A percentile compares a stretch with the other conserved stretches of the same genome.
These are phyloP conservation scores for Pristionchus japonicus DNA, from an alignment of 2,888 invertebrate genomes.

Conservation along the genomic window DNA sequence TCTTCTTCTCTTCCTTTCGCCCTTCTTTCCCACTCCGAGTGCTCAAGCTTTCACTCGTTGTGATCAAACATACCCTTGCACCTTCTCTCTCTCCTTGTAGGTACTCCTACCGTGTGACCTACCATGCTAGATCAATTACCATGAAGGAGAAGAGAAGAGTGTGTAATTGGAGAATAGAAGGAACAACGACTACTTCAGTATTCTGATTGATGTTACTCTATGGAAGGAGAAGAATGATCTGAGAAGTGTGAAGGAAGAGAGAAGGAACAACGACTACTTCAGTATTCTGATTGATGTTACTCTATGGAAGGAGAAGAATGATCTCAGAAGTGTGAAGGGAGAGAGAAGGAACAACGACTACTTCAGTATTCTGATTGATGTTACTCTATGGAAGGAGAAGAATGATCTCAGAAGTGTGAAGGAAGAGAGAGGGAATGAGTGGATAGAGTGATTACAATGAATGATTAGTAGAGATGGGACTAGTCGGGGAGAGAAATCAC, in stretches of 20 bases:
- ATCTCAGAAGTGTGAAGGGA: no score
- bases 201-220: no score
- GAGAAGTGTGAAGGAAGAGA: no score
- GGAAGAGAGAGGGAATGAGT: no score
- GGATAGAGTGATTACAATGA: conserved; percentile 6
- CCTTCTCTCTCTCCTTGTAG: neutral
- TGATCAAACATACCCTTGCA: conserved; percentile 21
- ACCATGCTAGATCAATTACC: neutral
- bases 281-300: no score
- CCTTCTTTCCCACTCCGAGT: neutral
- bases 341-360: no score
- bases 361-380: neutral
- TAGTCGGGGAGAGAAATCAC: conserved; percentile 24
- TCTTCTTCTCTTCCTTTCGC: conserved; percentile 17
- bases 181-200: no score
- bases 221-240: no score
- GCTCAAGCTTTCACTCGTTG: conserved; percentile 22
- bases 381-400: neutral
- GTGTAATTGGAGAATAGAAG: neutral
- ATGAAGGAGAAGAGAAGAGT: neutral
- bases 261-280: no score
- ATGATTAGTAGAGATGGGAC: conserved; percentile 18
- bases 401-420: neutral
- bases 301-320: no score
- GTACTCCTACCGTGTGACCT: neutral